Conservation (phyloP, 2,888 invertebrate genomes). For the Heliconius charithonia region DNA sequence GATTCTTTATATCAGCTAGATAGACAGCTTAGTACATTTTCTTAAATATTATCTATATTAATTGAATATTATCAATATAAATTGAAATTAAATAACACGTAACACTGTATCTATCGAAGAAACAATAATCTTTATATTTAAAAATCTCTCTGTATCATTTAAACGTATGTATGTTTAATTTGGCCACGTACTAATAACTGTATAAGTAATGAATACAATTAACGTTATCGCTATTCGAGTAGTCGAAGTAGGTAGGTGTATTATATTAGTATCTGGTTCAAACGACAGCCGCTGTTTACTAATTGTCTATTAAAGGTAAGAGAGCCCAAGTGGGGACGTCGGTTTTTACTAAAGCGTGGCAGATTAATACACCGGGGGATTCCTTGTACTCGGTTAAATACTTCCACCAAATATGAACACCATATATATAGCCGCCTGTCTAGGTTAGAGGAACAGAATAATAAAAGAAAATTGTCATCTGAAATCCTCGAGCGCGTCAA, state of each 20-base stretch:
- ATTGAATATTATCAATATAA: not conserved
- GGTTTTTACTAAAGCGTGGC: too few relatives aligned
- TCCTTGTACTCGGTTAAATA: too few relatives aligned
- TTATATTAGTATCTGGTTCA: not conserved
- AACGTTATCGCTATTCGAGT: not conserved
- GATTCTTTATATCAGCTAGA: constrained; percentile 8
- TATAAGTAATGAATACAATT: not conserved
- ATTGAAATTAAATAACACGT: not conserved
- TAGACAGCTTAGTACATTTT: constrained; percentile 8
- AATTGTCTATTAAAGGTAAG: not conserved
- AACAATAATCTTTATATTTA: not conserved
- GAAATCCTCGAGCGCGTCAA: too few relatives aligned
- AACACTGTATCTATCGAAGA: constrained; percentile 2
- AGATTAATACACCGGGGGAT: too few relatives aligned
- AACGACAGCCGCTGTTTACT: not conserved
- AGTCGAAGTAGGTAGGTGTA: not conserved
- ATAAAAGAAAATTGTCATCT: too few relatives aligned
- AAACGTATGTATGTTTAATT: not conserved
- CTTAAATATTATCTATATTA: constrained; percentile 16
- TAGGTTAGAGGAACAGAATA: too few relatives aligned
- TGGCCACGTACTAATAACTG: not conserved
- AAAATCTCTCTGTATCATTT: not conserved
- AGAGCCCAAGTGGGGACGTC: too few relatives aligned
- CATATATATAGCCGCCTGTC: too few relatives aligned
- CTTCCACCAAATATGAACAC: too few relatives aligned